A percentile compares a stretch with the other conserved stretches of the same genome.
phyloP scores from a whole-genome alignment of 2,113 vertebrate species.

The Ptychochromis oligacanthus region DNA sequence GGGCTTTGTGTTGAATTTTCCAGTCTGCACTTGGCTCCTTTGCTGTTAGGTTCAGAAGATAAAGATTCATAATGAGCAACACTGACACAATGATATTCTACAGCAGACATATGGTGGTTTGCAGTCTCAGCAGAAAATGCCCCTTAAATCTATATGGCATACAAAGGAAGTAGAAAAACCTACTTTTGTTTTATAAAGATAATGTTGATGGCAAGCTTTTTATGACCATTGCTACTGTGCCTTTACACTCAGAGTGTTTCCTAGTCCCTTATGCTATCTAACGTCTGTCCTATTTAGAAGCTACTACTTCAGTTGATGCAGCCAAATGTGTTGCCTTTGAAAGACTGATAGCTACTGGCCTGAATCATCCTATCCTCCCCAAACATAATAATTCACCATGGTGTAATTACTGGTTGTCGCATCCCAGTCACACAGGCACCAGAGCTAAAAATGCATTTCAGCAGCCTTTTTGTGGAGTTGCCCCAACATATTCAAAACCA shows the following conservation, averaged over 20 bases:
- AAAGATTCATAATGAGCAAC: constrained; percentile 54
- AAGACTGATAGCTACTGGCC: not conserved
- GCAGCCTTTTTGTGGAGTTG: not conserved
- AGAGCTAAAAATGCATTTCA: not conserved
- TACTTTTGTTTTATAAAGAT: not conserved
- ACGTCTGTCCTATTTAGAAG: not conserved
- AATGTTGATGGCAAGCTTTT: not conserved
- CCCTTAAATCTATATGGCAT: not conserved
- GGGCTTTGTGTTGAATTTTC: constrained; percentile 61
- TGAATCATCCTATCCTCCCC: not conserved
- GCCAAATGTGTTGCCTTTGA: constrained; percentile 1
- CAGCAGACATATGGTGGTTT: constrained; percentile 15
- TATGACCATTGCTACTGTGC: not conserved
- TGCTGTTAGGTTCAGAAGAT: constrained; percentile 66
- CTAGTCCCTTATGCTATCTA: not conserved
- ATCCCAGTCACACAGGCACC: not conserved
- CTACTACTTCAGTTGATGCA: not conserved
- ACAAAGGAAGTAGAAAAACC: not conserved
- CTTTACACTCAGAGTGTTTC: not conserved
- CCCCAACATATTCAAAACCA: not conserved
- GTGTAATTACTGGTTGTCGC: not conserved
- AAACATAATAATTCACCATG: not conserved
- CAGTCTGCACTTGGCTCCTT: constrained; percentile 66
- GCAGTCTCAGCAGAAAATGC: constrained; percentile 5
- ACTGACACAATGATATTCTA: constrained; percentile 26